Conservation (phyloP, 2,888 invertebrate genomes). For the Penaeus monodon region DNA sequence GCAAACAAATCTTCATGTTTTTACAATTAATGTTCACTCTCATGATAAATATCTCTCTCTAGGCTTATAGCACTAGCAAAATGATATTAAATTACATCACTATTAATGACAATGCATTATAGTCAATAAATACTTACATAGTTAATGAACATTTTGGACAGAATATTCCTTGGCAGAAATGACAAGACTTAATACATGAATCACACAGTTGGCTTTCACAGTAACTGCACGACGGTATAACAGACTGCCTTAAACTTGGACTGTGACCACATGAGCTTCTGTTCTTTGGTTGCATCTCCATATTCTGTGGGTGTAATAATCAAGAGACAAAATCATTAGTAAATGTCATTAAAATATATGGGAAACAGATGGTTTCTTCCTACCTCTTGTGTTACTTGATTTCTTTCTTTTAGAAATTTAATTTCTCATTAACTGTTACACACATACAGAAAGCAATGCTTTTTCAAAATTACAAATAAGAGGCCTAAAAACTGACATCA, state of each 20-base stretch:
- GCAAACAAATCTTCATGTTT: no score
- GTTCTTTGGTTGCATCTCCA: not conserved
- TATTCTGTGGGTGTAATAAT: not conserved
- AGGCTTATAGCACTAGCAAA: no score
- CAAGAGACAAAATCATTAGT: not conserved
- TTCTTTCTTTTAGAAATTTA: no score
- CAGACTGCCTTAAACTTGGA: not conserved
- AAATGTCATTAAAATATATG: not conserved
- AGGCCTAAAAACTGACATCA: no score
- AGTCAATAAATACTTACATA: slow-evolving; percentile 24
- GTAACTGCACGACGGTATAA: slow-evolving; percentile 21
- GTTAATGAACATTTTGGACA: slow-evolving; percentile 44
- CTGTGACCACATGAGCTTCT: slow-evolving; percentile 32
- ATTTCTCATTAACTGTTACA: no score
- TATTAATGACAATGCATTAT: not conserved
- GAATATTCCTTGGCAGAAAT: slow-evolving; percentile 45
- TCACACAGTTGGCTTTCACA: slow-evolving; percentile 49
- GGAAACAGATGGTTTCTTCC: no score
- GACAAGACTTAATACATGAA: slow-evolving; percentile 16
- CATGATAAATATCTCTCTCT: no score
- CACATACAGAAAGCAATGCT: no score
- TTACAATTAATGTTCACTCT: no score
- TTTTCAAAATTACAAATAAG: no score
- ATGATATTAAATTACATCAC: no score
- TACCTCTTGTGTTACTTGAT: no score